Percentiles rank a stretch among this genome's conserved stretches.
Conservation (phyloP, 2,797 vertebrate species). For the Loriculus beryllinus region DNA sequence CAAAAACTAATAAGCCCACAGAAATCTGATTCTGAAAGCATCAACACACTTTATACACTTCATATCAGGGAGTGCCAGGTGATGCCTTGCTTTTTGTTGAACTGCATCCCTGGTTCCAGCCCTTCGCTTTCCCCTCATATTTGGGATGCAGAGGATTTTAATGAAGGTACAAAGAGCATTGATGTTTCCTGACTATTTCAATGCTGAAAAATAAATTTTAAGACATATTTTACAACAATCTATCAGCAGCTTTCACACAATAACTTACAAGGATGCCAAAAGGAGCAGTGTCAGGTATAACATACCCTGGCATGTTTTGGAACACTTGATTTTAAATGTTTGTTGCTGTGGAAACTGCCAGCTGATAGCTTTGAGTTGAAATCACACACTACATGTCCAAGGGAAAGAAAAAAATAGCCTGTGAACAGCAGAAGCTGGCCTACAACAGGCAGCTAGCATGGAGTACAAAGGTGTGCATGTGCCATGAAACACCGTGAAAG, state of each 20-base stretch:
- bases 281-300: not conserved
- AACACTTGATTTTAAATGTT: not conserved
- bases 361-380: not conserved
- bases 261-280: not conserved
- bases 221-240: not conserved
- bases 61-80: not conserved
- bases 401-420: not conserved
- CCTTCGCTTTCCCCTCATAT: fast-evolving
- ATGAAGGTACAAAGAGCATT: not conserved
- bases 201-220: not conserved
- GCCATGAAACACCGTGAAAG: too few species aligned
- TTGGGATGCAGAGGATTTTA: not conserved
- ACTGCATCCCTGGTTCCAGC: not conserved
- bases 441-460: not conserved
- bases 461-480: not conserved
- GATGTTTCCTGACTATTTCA: not conserved
- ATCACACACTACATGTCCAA: not conserved
- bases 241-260: not conserved
- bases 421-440: not conserved
- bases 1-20: fast-evolving
- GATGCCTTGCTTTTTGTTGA: not conserved
- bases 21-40: not conserved
- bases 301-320: not conserved
- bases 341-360: not conserved
- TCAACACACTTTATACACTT: not conserved